Evolutionary conservation across 2,797 vertebrate species (phyloP).

Genomic region (Oreonectes daqikongensis): DNA sequence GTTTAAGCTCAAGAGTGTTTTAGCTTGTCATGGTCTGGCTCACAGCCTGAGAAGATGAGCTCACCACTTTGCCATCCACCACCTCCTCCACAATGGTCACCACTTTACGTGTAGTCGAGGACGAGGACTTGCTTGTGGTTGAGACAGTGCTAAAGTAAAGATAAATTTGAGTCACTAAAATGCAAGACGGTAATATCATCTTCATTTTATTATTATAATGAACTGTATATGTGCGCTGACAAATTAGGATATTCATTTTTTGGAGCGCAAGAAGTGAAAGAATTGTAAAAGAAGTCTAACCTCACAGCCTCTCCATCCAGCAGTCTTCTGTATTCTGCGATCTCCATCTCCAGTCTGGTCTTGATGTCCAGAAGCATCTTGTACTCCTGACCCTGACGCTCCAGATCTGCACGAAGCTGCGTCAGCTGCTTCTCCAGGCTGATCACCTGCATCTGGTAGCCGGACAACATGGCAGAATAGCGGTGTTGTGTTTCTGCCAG

Average conservation of each 20-base stretch:
- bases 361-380: constrained; percentile 78
- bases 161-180: too few species aligned
- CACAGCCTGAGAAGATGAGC: constrained; percentile 43
- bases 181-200: not conserved
- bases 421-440: constrained; percentile 72
- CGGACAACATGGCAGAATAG: constrained; percentile 65
- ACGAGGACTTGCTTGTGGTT: constrained; percentile 4
- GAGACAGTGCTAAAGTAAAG: not conserved
- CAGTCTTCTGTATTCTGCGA: constrained; percentile 79
- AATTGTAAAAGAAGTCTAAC: not conserved
- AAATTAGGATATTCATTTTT: too few species aligned
- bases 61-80: constrained; percentile 79
- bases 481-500: constrained; percentile 73
- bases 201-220: too few species aligned
- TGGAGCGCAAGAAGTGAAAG: too few species aligned
- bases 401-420: constrained; percentile 71
- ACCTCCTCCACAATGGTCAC: constrained; percentile 82
- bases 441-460: constrained; percentile 72
- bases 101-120: constrained; percentile 69
- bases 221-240: too few species aligned
- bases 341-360: constrained; percentile 82
- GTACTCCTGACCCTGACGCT: constrained; percentile 77
- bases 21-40: not conserved
- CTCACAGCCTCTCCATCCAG: constrained; percentile 35
- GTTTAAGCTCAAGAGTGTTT: not conserved